Base-by-base conservation (phyloP, 2,113 vertebrate species). In the Eolophus roseicapilla region DNA sequence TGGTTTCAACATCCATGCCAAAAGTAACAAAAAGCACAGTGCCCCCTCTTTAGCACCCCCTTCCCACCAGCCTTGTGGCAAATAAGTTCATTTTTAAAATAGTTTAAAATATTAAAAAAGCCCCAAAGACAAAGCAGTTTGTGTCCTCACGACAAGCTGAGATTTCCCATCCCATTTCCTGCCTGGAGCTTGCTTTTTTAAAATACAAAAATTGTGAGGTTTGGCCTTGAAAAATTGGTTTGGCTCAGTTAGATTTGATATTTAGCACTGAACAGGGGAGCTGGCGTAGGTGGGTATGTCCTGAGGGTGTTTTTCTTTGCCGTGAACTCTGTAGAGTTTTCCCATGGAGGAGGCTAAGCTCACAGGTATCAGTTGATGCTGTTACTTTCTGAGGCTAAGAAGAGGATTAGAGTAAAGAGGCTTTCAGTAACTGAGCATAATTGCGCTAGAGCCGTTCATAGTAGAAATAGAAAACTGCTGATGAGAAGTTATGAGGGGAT, bases 351-450 rank as follows among this genome's bases (percentile, higher is more conserved):
- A 90, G 74, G 41, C 63, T 96, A 63, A 95, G 86, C 76, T 92
- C 83, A 57, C 83, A 89, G 91, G 91, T 96, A 86, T 96, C 92
- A 70, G 63, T 96, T 76, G 90, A 91, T 96, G 93, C 83, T 80
- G 91, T 93, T 96, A n/a, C 69, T 95, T 94, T 93, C 77, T 89
- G 86, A 91, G 68, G 83, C 88, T 91, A 41, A 93, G 91, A 94
- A 55, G 93, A 96, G 93, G 96, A 96, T 97, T 97, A 96, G 93
- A 91, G 74, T 81, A 96, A 97, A 96, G 93, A 96, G 88, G 96
- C 92, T 97, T 96, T 96, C 70, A 75, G 96, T 96, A 96, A 96
- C 92, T 93, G 92, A 96, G 93, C 46, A 13, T 97, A 97, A 96
- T 96, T 97, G 85, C 53, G 0, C 70, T 93, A 82, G 83, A 97